A percentile compares a stretch with the other conserved stretches of the same genome.
Evolutionary conservation across 1,140 invertebrate species (phyloP).

Genomic region (Cherax destructor): DNA sequence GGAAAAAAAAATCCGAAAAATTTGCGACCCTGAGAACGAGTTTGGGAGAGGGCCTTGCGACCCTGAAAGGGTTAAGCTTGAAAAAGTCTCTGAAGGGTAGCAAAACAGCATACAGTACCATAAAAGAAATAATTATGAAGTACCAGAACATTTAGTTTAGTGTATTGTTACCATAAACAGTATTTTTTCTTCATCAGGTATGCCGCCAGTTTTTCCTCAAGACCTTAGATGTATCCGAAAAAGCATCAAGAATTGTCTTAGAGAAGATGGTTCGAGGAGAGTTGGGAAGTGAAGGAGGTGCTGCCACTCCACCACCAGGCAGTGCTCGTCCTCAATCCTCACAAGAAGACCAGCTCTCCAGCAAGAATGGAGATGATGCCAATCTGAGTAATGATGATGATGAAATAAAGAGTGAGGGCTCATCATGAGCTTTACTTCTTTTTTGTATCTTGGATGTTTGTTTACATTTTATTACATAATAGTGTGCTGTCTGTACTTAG

Average conservation of each 20-base stretch:
- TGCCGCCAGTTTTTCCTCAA: slow-evolving; percentile 71
- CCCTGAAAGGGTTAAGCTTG: no score
- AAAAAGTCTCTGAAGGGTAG: no score
- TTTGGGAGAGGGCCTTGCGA: no score
- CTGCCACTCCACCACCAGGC: slow-evolving; percentile 26
- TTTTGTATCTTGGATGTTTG: slow-evolving; percentile 10
- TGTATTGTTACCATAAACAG: no score
- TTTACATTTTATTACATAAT: not conserved
- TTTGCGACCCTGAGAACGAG: no score
- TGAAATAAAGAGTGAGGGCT: slow-evolving; percentile 44
- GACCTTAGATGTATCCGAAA: slow-evolving; percentile 69
- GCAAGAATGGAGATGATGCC: slow-evolving; percentile 25
- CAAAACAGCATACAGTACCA: no score
- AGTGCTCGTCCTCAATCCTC: slow-evolving; percentile 28
- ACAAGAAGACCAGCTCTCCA: slow-evolving; percentile 3
- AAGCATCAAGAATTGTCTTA: slow-evolving; percentile 69
- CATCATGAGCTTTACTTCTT: slow-evolving; percentile 27
- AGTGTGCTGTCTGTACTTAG: slow-evolving; percentile 7
- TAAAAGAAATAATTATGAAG: no score
- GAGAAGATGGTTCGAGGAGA: slow-evolving; percentile 69
- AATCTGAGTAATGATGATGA: slow-evolving; percentile 17
- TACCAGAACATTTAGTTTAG: no score
- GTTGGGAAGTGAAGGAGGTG: slow-evolving; percentile 52
- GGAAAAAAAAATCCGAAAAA: no score
- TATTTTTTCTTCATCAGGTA: slow-evolving; percentile 27